phyloP scores from a whole-genome alignment of 2,113 vertebrate genomes.

The Bufo bufo region DNA sequence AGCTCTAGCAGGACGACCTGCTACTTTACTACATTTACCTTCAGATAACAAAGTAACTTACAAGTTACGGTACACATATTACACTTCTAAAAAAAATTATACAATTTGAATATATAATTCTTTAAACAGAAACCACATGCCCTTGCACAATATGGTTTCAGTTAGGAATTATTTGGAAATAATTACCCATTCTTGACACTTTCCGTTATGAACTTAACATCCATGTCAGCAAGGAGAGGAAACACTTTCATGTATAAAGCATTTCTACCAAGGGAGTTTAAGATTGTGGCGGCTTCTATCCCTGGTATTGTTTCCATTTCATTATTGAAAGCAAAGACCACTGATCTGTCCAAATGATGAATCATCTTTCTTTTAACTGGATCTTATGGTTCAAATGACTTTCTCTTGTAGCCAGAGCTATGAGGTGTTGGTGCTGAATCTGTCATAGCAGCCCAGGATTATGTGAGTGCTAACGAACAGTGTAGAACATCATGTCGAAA shows the following conservation, averaged over 20 bases:
- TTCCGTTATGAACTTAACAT: constrained; percentile 54
- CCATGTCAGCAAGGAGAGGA: constrained; percentile 31
- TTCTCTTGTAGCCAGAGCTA: background rate
- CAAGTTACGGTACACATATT: background rate
- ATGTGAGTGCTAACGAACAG: constrained; percentile 3
- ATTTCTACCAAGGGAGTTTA: constrained; percentile 33
- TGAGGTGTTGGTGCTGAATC: constrained; percentile 26
- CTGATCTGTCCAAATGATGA: constrained; percentile 28
- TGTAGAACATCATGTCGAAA: background rate
- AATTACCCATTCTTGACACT: constrained; percentile 50
- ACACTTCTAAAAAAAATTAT: background rate
- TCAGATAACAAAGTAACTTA: background rate
- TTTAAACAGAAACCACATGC: constrained; percentile 24
- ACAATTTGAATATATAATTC: constrained; percentile 2
- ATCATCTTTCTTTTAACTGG: constrained; percentile 40
- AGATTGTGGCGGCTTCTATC: constrained; percentile 42
- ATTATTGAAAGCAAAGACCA: constrained; percentile 31
- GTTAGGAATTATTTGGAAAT: constrained; percentile 47
- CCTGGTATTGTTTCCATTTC: constrained; percentile 47
- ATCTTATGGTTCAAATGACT: constrained; percentile 1
- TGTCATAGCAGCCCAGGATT: constrained; percentile 9
- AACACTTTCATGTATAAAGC: constrained; percentile 48
- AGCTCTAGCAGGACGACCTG: background rate
- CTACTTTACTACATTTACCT: background rate
- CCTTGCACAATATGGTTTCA: constrained; percentile 27